Evolutionary conservation across 2,113 vertebrate genomes (phyloP).

Genomic region (Cyrtonyx montezumae): DNA sequence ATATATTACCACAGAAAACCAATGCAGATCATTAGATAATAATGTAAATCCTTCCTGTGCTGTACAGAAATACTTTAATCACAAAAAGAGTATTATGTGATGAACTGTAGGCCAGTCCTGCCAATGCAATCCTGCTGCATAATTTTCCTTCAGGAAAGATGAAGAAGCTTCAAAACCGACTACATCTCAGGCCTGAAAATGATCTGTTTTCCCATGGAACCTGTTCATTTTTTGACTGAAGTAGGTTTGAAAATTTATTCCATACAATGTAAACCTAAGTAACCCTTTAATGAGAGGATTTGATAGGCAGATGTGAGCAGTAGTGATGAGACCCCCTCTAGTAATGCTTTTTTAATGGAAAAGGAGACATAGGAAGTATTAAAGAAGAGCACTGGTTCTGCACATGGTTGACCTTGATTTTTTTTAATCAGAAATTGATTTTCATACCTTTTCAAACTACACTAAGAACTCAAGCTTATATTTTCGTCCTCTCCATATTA

Average conservation of each 20-base stretch:
- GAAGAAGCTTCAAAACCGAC: not conserved
- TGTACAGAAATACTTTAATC: not conserved
- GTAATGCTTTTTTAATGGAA: not conserved
- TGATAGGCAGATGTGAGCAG: not conserved
- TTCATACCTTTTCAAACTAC: not conserved
- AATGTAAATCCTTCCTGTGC: not conserved
- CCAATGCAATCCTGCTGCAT: not conserved
- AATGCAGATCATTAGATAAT: not conserved
- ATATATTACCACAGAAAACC: not conserved
- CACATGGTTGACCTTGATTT: not conserved
- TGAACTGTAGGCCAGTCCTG: not conserved
- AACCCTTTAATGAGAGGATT: conserved; percentile 15
- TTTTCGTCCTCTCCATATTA: not conserved
- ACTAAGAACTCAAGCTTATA: not conserved
- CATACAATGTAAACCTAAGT: not conserved
- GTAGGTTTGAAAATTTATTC: not conserved
- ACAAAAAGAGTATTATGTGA: not conserved
- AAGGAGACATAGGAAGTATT: not conserved
- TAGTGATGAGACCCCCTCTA: not conserved
- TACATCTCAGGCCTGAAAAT: not conserved
- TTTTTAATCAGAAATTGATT: conserved; percentile 9
- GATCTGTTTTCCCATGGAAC: not conserved
- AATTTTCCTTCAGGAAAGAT: not conserved
- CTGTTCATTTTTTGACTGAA: not conserved
- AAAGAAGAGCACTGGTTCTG: not conserved